Conservation (phyloP, 1,140 invertebrate genomes). For the Melanaphis sacchari region DNA sequence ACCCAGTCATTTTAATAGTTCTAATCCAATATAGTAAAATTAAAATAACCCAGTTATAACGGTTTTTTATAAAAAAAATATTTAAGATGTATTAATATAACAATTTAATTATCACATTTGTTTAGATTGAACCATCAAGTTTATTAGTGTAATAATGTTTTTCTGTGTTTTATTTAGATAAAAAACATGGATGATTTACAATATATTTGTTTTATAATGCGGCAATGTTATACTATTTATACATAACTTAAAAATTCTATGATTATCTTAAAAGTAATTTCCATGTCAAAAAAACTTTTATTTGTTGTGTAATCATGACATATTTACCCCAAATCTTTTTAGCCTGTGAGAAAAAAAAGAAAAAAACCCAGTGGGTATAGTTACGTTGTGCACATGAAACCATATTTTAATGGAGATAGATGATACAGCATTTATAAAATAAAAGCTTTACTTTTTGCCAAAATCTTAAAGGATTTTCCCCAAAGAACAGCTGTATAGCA, state of each 20-base stretch:
- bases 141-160: not conserved
- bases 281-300: not conserved
- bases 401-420: not conserved
- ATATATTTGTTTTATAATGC: not conserved
- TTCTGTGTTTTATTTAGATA: not conserved
- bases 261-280: not conserved
- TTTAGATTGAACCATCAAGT: not conserved
- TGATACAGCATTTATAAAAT: not conserved
- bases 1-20: too few relatives aligned
- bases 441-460: not conserved
- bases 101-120: too few relatives aligned
- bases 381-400: not conserved
- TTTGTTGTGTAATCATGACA: not conserved
- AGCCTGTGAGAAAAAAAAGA: not conserved
- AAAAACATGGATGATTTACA: not conserved
- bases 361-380: not conserved
- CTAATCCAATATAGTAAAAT: too few relatives aligned
- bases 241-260: not conserved
- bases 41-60: too few relatives aligned
- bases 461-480: not conserved
- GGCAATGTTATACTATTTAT: not conserved
- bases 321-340: not conserved
- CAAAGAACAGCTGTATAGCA: not conserved
- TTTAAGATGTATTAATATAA: too few relatives aligned
- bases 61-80: too few relatives aligned